Percentiles rank a stretch among this genome's conserved stretches.
Evolutionary conservation across 2,113 vertebrate genomes (phyloP).

Genomic region (Mormoops blainvillei): DNA sequence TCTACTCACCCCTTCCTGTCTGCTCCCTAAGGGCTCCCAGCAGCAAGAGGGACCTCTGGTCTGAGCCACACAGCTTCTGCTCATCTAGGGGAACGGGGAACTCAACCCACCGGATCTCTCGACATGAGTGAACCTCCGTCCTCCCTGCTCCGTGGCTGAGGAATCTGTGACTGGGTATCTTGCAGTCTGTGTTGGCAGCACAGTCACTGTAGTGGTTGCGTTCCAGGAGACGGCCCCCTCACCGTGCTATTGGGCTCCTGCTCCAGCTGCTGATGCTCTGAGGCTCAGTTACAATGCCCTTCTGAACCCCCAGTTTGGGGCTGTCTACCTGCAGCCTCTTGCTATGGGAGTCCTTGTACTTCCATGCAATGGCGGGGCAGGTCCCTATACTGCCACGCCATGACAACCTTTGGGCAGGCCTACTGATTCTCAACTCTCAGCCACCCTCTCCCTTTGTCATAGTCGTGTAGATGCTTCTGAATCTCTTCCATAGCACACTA

Average conservation of each 20-base stretch:
- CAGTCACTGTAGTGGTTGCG: not conserved
- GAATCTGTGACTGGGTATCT: not conserved
- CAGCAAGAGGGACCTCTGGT: not conserved
- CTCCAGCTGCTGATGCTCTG: not conserved
- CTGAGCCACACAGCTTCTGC: not conserved
- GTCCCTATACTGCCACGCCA: not conserved
- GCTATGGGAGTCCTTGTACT: not conserved
- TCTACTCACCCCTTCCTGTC: not conserved
- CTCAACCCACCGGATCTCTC: not conserved
- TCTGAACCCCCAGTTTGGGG: not conserved
- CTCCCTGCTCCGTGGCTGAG: not conserved
- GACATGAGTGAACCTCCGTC: not conserved
- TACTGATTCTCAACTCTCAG: not conserved
- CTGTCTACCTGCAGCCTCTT: not conserved
- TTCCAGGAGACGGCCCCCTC: not conserved
- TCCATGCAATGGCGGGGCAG: not conserved
- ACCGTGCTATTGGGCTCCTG: not conserved
- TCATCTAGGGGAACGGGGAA: not conserved
- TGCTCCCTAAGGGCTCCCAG: not conserved
- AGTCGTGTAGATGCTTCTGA: not conserved
- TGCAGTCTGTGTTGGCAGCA: not conserved
- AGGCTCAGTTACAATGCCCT: not conserved
- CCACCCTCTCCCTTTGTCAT: not conserved
- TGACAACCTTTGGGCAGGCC: too few relatives aligned
- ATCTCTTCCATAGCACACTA: not conserved